Base-by-base conservation (phyloP, 2,113 vertebrate species). In the Sinocyclocheilus anophthalmus region DNA sequence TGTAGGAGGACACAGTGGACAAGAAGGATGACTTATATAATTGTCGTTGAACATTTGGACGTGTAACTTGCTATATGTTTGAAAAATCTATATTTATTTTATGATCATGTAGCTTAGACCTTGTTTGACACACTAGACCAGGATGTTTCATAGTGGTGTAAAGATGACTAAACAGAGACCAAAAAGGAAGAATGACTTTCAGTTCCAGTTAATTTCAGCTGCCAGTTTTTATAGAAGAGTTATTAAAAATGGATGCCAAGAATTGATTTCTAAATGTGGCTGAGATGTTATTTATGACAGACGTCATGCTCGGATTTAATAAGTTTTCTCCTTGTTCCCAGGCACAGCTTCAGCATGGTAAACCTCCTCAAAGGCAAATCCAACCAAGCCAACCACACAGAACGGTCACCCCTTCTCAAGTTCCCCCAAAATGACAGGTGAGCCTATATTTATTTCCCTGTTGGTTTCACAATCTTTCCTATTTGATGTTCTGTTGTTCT, bases 341-440 rank as follows among this genome's bases (percentile, higher is more conserved):
- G 94, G 83, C 89, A 91, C 61, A 93, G 81, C 79, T 94, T 94
- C 87, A 94, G 90, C 6, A 83, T 93, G 80, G 87, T 95, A 16
- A 95, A 93, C 80, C 86, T 96, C 82, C 95, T 96, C 87, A 92
- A 91, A 86, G 91, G 85, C 63, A 95, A 94, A 84, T 91, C 91
- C 1, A 93, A 92, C 90, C 91, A 72, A n/a, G 82, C 88, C 87
- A 91, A 88, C 79, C 90, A 95, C 84, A 95, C 96, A 13, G 98
- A 98, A 92, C 94, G 90, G 69, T 96, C 97, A 0, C 97, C 98
- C 14, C 91, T 99, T 84, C 92, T 99, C 87, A 94, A 93, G 59
- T 94, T 94, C 91, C 93, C 94, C 67, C 94, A 95, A 84, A 94
- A 96, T 76, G 95, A 95, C 90, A 93, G 95, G 98, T 97, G 83